Base-by-base conservation (phyloP, 2,797 vertebrate species). In the Varecia variegata region DNA sequence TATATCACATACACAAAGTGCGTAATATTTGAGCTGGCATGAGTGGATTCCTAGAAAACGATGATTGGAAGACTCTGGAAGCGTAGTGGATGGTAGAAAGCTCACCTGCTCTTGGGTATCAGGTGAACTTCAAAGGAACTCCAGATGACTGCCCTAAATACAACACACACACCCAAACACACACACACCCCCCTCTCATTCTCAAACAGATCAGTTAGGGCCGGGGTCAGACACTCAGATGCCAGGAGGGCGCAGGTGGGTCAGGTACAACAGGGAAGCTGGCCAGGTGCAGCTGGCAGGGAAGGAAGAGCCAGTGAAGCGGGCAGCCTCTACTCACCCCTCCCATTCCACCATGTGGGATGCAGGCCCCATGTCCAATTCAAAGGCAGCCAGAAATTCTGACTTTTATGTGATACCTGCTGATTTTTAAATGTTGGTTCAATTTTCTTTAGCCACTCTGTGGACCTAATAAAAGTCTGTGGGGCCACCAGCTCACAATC, bases 351-450 rank as follows among this genome's bases (percentile, higher is more conserved):
- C 81, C 52, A 70, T 5, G 43, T 56, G 32, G 67, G n/a, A 40
- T 54, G 10, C 11, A 17, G 13, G 43, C 58, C 11, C 52, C 17
- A 2, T 17, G 43, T 32, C 88, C 67, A 20, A 35, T 23, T 81
- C 32, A 81, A 94, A 68, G 25, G 56, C 50, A 96, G 30, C n/a
- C 45, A 88, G 62, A 58, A 88, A 85, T 71, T 1, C 27, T 84
- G 30, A 45, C 47, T 84, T 76, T 32, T 25, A 30, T 82, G 50
- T 68, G 81, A 92, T 58, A 81, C 85, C 67, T 88, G 54, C 82
- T 89, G 85, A 43, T n/a, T 76, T 95, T 89, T 32, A 95, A 93
- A 73, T 67, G 40, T 43, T 74, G 20, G 45, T 27, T 89, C 87
- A 21, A 54, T 70, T 70, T 80, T 79, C 45, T 70, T 70, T 25